These are phyloP conservation scores for Chrysemys picta DNA, from an alignment of 2,113 vertebrate species.

Conservation along the genomic window DNA sequence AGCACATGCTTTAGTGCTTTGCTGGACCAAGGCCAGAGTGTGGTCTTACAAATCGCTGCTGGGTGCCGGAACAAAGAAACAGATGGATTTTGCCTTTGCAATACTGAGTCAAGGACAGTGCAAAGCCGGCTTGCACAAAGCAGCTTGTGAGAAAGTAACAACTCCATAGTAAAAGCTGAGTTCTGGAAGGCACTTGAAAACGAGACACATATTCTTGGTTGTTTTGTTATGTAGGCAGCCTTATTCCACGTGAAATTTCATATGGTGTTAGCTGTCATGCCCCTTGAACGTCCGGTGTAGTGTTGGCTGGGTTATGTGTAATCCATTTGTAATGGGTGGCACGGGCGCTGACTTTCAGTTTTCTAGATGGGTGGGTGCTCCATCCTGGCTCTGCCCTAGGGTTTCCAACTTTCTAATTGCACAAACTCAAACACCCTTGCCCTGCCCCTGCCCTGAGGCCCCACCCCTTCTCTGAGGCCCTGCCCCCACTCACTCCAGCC, in stretches of 20 bases:
- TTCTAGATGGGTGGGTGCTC: too few species aligned
- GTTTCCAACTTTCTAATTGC: too few species aligned
- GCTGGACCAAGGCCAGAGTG: background rate
- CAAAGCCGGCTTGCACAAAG: background rate
- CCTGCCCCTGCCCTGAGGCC: too few species aligned
- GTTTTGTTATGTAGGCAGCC: background rate
- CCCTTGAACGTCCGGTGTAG: background rate
- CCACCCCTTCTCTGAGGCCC: too few species aligned
- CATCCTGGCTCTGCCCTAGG: too few species aligned
- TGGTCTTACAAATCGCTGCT: background rate
- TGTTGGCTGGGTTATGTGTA: background rate
- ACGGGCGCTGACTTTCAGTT: too few species aligned
- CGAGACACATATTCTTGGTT: background rate
- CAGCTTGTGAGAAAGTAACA: background rate
- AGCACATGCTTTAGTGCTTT: background rate
- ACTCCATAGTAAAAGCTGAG: background rate
- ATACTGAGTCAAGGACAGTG: background rate
- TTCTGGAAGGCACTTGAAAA: background rate
- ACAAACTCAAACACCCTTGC: too few species aligned
- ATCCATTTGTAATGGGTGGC: background rate
- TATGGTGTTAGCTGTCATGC: background rate
- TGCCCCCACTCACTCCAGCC: too few species aligned
- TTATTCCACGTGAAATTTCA: background rate
- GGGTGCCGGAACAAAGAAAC: background rate
- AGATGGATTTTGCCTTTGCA: background rate